These are phyloP conservation scores for Eupsilia transversa DNA, from an alignment of 2,888 invertebrate species.

Conservation along the genomic window DNA sequence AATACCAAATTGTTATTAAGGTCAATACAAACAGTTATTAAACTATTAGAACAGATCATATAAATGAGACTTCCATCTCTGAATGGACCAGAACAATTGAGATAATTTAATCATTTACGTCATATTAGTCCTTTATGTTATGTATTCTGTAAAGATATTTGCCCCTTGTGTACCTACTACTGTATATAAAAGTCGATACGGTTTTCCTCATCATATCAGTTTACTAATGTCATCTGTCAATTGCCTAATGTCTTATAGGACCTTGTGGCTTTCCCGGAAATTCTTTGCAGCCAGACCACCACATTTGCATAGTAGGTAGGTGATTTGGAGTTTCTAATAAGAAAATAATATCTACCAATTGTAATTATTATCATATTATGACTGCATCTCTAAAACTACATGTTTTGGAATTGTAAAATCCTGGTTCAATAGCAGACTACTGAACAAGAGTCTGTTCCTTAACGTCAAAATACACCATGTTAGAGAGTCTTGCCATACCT, in stretches of 20 bases:
- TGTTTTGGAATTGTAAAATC: neutral
- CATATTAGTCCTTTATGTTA: conserved; percentile 25
- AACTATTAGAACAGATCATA: conserved; percentile 28
- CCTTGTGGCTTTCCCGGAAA: conserved; percentile 8
- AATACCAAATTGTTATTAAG: conserved; percentile 8
- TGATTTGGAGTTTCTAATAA: neutral
- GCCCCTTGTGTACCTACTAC: neutral
- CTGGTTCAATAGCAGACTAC: conserved; percentile 22
- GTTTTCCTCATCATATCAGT: conserved; percentile 13
- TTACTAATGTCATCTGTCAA: neutral
- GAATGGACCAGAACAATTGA: conserved; percentile 54
- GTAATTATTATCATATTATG: neutral
- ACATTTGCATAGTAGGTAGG: neutral
- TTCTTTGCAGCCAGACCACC: neutral
- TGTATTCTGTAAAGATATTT: neutral
- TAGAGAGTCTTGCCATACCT: conserved; percentile 40
- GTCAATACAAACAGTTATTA: conserved; percentile 4
- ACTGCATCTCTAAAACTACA: neutral
- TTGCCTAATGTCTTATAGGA: neutral
- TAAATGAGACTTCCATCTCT: conserved; percentile 32
- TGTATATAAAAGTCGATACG: neutral
- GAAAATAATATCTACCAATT: neutral
- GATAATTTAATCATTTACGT: conserved; percentile 38
- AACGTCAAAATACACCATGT: conserved; percentile 17
- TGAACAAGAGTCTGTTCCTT: neutral